Evolutionary conservation across 1,140 invertebrate species (phyloP).

Genomic region (Medauroidea extradentata): DNA sequence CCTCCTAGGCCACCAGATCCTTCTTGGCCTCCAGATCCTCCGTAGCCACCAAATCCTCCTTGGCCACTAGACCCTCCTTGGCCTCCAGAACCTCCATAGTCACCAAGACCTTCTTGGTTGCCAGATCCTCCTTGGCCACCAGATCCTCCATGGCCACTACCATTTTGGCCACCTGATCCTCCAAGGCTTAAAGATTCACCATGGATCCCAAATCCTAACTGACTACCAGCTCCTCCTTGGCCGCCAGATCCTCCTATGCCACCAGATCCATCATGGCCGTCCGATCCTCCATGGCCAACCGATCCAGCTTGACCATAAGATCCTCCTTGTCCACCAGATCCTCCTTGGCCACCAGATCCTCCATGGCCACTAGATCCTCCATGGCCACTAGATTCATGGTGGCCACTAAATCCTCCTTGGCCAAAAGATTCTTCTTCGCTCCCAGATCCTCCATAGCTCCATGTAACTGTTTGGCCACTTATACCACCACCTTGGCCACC

Average conservation of each 20-base stretch:
- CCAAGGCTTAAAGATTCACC: neutral
- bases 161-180: neutral
- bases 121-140: too few relatives aligned
- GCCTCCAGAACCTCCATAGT: neutral
- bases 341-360: too few relatives aligned
- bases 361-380: neutral
- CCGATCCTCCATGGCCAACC: neutral
- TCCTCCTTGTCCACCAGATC: too few relatives aligned
- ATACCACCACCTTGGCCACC: neutral
- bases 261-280: neutral
- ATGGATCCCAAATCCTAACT: neutral
- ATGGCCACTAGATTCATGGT: neutral
- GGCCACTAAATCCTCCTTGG: neutral
- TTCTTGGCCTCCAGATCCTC: too few relatives aligned
- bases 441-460: too few relatives aligned
- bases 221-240: neutral
- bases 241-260: neutral
- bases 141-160: too few relatives aligned
- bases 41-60: too few relatives aligned
- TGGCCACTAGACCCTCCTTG: neutral
- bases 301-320: neutral
- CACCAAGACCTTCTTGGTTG: neutral
- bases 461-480: neutral
- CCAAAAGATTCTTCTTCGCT: neutral
- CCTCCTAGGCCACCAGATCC: too few relatives aligned